Base-by-base conservation (phyloP, 2,113 vertebrate genomes). In the Scytalopus superciliaris region DNA sequence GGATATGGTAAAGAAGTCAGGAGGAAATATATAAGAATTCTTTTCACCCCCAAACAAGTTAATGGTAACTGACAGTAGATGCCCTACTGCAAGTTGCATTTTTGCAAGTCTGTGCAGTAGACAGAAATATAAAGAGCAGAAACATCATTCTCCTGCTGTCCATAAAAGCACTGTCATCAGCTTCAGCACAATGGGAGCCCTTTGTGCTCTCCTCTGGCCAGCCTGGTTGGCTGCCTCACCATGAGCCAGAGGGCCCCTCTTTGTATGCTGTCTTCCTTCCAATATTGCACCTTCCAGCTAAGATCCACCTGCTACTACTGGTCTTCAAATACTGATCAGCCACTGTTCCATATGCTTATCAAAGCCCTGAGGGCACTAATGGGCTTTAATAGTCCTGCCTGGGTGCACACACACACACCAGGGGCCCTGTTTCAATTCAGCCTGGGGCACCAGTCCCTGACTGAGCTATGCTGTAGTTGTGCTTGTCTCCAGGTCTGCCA, bases 391-490 rank as follows among this genome's bases (percentile, higher is more conserved):
- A 75, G 18, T 35, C 15, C 28, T 35, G 3, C 0, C 0, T 23
- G 11, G 3, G 10, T 53, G 31, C 7, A 5, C 19, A 4, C 8
- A 27, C 18, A 7, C 22, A 31, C 14, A 28, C 3, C 3, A 9
- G 6, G 16, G 10, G 6, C 9, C 7, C 13, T 0, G 0, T 35
- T 72, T 66, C 45, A 6, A 0, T 24, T 75, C 73, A 60, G 33
- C 21, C 39, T 0, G 19, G 19, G 25, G 19, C 15, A 9, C 31
- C 30, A 11, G 45, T 31, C 44, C 30, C 33, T 59, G n/a, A 25
- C 42, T 60, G 28, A 74, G 19, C 10, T 56, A 21, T 27, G 56
- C 23, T 33, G 3, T 15, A 47, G 18, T 3, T 40, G 8, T 70
- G 35, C 12, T 56, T 33, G 3, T 60, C 42, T 82, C 22, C 49